Base-by-base conservation (phyloP, 2,113 vertebrate genomes). In the Triplophysa tibetana region DNA sequence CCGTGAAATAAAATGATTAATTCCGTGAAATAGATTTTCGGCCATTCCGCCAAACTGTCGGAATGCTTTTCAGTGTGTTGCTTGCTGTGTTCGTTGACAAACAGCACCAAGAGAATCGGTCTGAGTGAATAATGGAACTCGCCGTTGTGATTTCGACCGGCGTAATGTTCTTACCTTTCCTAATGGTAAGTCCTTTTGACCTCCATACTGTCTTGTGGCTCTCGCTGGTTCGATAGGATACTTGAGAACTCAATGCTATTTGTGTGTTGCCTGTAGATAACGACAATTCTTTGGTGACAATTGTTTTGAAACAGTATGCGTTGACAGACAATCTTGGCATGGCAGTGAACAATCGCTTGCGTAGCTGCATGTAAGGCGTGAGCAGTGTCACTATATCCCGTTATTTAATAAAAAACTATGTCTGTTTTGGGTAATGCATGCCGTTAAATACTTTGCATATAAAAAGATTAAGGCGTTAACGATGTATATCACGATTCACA, bases 81-180 rank as follows among this genome's bases (percentile, higher is more conserved):
- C 29, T 61, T 24, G 24, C 24, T n/a, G n/a, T n/a, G n/a, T n/a
- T n/a, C n/a, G n/a, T n/a, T n/a, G n/a, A n/a, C n/a, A n/a, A n/a
- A n/a, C n/a, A n/a, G n/a, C n/a, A n/a, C n/a, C n/a, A n/a, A n/a
- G n/a, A n/a, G n/a, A n/a, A n/a, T n/a, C n/a, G n/a, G n/a, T n/a
- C n/a, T n/a, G n/a, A n/a, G 75, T 75, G 45, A 79, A 70, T 75
- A 79, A 83, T 79, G 52, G 6, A 70, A 21, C 67, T 73, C 16
- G 45, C 52, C 29, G 7, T 21, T 23, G 1, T 60, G 66, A 70
- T 69, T 63, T 69, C 56, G 60, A 54, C 38, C 29, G 2, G 10
- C 14, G 7, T 33, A 50, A 70, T 76, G 48, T 65, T 65, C 33
- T 74, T 75, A 60, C 64, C 38, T 60, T 76, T 69, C 29, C 41